These are phyloP conservation scores for Danaus plexippus DNA, from an alignment of 1,140 invertebrate species.

Conservation along the genomic window DNA sequence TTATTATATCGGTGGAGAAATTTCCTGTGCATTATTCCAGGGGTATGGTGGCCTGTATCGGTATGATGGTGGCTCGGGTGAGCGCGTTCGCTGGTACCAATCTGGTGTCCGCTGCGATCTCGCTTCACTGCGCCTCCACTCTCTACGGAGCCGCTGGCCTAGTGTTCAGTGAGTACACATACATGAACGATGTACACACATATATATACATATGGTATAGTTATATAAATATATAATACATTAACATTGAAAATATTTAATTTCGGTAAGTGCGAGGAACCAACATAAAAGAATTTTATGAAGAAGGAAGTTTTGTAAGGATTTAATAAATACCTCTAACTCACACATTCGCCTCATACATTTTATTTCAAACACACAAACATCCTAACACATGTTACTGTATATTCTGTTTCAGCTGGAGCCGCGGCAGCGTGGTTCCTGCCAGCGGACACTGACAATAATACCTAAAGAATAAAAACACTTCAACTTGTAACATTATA, in stretches of 20 bases:
- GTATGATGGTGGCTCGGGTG: conserved; percentile 58
- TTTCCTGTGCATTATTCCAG: conserved; percentile 22
- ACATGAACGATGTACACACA: background rate
- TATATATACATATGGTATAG: background rate
- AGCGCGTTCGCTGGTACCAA: conserved; percentile 55
- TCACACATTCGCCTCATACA: too few species aligned
- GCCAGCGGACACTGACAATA: conserved; percentile 23
- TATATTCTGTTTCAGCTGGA: conserved; percentile 28
- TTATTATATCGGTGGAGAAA: background rate
- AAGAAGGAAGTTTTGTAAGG: too few species aligned
- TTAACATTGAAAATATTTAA: too few species aligned
- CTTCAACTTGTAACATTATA: background rate
- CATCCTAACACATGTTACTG: too few species aligned
- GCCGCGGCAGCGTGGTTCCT: conserved; percentile 29
- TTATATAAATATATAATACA: background rate
- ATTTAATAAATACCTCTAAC: too few species aligned
- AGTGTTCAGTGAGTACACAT: conserved; percentile 40
- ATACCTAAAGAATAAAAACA: too few species aligned
- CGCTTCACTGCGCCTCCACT: conserved; percentile 33
- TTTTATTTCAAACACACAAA: too few species aligned
- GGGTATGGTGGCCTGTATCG: conserved; percentile 56
- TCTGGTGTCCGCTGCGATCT: conserved; percentile 39
- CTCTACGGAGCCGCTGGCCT: conserved; percentile 40
- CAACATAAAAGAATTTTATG: too few species aligned
- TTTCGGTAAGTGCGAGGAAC: too few species aligned